Percentiles rank a stretch among this genome's conserved stretches.
These are phyloP conservation scores for Protobothrops mucrosquamatus DNA, from an alignment of 2,113 vertebrate species.

Conservation along the genomic window DNA sequence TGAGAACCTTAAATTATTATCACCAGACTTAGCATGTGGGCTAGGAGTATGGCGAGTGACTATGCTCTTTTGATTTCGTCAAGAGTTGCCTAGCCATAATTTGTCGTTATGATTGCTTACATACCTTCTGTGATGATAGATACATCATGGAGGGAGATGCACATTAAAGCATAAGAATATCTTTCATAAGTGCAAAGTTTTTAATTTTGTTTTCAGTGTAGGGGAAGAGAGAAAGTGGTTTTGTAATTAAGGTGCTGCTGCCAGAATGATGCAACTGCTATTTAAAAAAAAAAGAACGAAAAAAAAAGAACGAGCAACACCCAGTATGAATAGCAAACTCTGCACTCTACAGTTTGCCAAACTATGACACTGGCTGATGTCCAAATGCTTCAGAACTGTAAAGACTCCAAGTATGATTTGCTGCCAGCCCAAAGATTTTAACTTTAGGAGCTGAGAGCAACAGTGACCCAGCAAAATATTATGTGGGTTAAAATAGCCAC, in stretches of 20 bases:
- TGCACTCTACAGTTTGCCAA: constrained; percentile 46
- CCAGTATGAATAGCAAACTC: constrained; percentile 48
- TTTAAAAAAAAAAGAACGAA: background rate
- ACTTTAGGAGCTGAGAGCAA: constrained; percentile 40
- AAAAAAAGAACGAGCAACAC: background rate
- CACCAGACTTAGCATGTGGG: background rate
- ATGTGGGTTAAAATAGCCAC: constrained; percentile 16
- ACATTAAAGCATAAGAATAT: background rate
- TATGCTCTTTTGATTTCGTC: background rate
- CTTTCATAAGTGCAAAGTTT: background rate
- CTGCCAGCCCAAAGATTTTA: constrained; percentile 56
- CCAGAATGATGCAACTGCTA: constrained; percentile 44
- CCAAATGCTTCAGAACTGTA: constrained; percentile 57
- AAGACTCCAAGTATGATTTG: constrained; percentile 53
- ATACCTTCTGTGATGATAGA: background rate
- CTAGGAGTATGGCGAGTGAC: background rate
- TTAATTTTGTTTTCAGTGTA: background rate
- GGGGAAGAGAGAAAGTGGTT: constrained; percentile 4
- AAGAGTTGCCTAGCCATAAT: background rate
- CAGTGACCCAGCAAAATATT: constrained; percentile 24
- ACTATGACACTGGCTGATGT: constrained; percentile 54
- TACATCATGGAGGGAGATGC: background rate
- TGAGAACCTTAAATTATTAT: background rate
- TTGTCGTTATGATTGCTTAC: background rate
- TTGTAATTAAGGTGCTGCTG: constrained; percentile 48